A percentile compares a stretch with the other conserved stretches of the same genome.
Evolutionary conservation across 2,797 vertebrate genomes (phyloP).

Genomic region (Bufotes viridis): DNA sequence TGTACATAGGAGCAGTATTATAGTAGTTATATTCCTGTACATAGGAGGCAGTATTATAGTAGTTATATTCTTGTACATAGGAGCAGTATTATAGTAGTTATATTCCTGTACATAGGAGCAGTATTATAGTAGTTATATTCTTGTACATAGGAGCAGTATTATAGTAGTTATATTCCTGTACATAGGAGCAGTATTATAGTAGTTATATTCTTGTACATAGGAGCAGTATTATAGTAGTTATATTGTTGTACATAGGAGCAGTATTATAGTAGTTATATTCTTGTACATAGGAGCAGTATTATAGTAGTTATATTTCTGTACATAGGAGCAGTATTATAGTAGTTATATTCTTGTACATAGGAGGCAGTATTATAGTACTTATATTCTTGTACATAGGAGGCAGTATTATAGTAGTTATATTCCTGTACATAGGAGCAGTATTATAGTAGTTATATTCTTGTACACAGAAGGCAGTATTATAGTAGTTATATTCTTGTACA

Average conservation of each 20-base stretch:
- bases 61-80: constrained; percentile 8
- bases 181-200: neutral
- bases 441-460: constrained; percentile 12
- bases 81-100: constrained; percentile 7
- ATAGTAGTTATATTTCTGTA: constrained; percentile 8
- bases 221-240: neutral
- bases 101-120: neutral
- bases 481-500: constrained; percentile 12
- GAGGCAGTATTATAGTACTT: constrained; percentile 12
- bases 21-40: constrained; percentile 7
- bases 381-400: constrained; percentile 1
- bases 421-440: neutral
- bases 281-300: neutral
- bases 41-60: neutral
- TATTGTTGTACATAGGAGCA: neutral
- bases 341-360: constrained; percentile 20
- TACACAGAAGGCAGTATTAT: constrained; percentile 3
- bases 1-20: neutral
- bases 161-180: constrained; percentile 5
- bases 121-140: constrained; percentile 8
- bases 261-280: constrained; percentile 12
- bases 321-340: constrained; percentile 10
- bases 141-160: neutral
- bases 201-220: constrained; percentile 1
- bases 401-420: constrained; percentile 13